Evolutionary conservation across 2,113 vertebrate genomes (phyloP), one percentile per base, ranked within the genome.

Genomic region (Gopherus flavomarginatus): DNA sequence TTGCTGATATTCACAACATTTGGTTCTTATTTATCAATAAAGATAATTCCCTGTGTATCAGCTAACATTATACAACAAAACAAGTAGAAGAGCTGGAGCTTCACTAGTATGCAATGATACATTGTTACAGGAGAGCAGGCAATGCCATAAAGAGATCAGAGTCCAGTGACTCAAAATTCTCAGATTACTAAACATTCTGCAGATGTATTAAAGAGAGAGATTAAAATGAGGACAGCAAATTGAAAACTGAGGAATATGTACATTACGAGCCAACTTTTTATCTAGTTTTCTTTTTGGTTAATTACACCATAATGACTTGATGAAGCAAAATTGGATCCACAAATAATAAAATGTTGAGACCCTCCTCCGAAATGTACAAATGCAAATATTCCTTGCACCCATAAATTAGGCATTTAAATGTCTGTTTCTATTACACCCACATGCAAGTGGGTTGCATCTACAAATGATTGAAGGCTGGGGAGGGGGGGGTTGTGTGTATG

Each of bases 341-440:
- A 94, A 94, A 94, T 95, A 97, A 94, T 87, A 93, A 90, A 91
- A 93, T 52, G 19, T 80, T 54, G 89, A 93, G 88, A 92, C 69
- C 52, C 93, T 69, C 93, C 94, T 92, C 94, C 2, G 7, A 89
- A 89, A 89, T 93, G 42, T 80, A 85, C 57, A 89, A 29, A 95
- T 85, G 85, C 92, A 95, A 96, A 93, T 24, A 83, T 88, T 0
- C 31, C 77, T 80, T 94, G 79, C 91, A 35, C 31, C 49, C 94
- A 92, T 97, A 97, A 97, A 97, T 96, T 94, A 96, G 88, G 91
- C 95, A 91, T 89, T 96, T 84, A 93, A 90, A 80, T 95, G 77
- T 92, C 88, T 96, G 16, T 65, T 65, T 65, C 59, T 65, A 4
- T 65, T 65, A 35, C 31, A 35, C 59, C 35, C 14, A 35, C 13